Evolutionary conservation across 2,113 vertebrate genomes (phyloP), one percentile per base, ranked within the genome.

Genomic region (Cyprinus carpio): DNA sequence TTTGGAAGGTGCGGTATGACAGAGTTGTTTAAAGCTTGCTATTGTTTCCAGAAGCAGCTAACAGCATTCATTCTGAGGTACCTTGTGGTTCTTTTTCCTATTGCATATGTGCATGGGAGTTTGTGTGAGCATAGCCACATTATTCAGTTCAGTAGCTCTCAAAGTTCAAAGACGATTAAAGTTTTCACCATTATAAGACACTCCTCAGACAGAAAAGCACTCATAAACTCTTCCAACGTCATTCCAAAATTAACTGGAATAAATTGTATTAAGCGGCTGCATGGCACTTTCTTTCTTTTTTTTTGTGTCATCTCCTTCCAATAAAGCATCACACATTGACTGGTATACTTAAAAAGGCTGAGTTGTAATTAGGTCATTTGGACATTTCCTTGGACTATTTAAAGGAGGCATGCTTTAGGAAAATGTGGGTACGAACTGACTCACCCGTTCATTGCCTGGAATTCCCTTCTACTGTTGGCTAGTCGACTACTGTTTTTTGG

Each of bases 341-440:
- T 88, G 90, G 91, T 90, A 90, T 92, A 90, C 89, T 93, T 93
- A 90, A 90, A 91, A 94, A 90, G 89, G 88, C 88, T 92, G 90
- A 92, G 90, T 88, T 88, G 87, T 94, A 94, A 94, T 95, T 93
- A 92, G 92, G 93, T 95, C 91, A 93, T 94, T 94, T 93, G 91
- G 92, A 94, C 90, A 86, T 93, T 93, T 95, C 93, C 92, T 90
- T 87, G 16, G 72, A 90, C 91, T 94, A 91, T 95, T 93, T 93
- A 92, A 94, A 93, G 92, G 87, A 83, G 85, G 82, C 69, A 86
- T 91, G 89, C 90, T 91, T 90, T 93, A 89, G 93, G 91, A 93
- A 93, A 94, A 93, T 91, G 85, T 90, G 92, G 91, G 90, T 92
- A 90, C 89, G 86, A 87, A 85, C 82, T 93, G 92, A 94, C 90